Conservation (phyloP, 2,113 vertebrate genomes). For the Raja brachyura region DNA sequence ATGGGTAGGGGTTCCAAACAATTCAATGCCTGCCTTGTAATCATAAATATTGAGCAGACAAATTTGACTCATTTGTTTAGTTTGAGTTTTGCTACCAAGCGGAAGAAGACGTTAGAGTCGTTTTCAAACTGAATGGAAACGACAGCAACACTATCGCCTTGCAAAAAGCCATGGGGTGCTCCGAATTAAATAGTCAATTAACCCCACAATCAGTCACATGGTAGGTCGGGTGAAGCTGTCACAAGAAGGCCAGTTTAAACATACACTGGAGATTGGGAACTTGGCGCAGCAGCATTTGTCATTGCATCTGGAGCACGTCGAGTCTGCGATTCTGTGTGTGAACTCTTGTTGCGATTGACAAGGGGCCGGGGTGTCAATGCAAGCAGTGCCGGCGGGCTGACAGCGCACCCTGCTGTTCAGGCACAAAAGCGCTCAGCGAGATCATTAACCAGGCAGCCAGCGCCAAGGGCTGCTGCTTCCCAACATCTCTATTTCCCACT, state of each 20-base stretch:
- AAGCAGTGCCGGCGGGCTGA: neutral
- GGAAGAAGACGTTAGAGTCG: neutral
- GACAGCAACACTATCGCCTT: neutral
- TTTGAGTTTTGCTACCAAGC: neutral
- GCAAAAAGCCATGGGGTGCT: neutral
- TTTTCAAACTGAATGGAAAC: neutral
- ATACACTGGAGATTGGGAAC: neutral
- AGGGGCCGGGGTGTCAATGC: too few species aligned
- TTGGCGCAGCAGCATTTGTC: neutral
- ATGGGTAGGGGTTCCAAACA: neutral
- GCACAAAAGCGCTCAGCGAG: neutral
- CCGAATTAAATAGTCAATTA: neutral
- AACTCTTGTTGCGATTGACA: neutral
- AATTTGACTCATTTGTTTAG: neutral
- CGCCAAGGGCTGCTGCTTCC: too few species aligned
- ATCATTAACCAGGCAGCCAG: neutral
- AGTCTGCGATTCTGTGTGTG: neutral
- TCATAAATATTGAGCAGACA: neutral
- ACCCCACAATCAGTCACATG: neutral
- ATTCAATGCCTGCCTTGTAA: neutral
- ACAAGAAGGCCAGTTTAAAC: neutral
- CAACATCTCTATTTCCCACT: too few species aligned
- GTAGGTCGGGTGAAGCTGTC: too few species aligned
- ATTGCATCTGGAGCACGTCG: too few species aligned
- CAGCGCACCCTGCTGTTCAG: conserved; percentile 17